Evolutionary conservation across 2,113 vertebrate species (phyloP).

Genomic region (Tyto alba): DNA sequence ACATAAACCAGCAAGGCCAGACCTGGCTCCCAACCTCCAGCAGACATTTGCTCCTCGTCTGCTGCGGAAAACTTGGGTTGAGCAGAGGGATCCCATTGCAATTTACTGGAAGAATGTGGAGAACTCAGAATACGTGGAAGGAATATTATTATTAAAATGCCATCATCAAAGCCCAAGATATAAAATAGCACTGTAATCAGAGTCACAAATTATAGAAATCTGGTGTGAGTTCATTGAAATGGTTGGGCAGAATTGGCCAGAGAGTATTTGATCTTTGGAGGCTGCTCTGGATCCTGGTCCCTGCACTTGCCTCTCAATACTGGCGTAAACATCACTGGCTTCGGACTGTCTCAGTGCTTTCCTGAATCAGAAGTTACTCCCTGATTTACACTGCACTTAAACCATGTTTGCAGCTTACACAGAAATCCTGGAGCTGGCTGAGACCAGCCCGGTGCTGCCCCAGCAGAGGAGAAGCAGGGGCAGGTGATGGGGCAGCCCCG

Average conservation of each 20-base stretch:
- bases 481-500: background rate
- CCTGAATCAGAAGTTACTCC: background rate
- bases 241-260: background rate
- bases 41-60: background rate
- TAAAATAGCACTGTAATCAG: background rate
- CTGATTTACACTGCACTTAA: background rate
- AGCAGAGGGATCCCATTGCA: background rate
- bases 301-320: background rate
- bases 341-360: background rate
- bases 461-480: background rate
- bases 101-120: background rate
- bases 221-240: background rate
- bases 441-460: background rate
- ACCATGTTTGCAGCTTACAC: background rate
- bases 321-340: rapidly evolving
- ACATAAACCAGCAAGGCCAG: background rate
- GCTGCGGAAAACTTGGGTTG: background rate
- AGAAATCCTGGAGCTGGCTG: background rate
- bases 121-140: background rate
- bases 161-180: background rate
- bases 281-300: background rate
- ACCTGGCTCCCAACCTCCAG: background rate
- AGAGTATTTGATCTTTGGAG: background rate
- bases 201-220: background rate
- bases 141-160: background rate